phyloP scores from a whole-genome alignment of 2,888 invertebrate genomes.

The Lymantria dispar region DNA sequence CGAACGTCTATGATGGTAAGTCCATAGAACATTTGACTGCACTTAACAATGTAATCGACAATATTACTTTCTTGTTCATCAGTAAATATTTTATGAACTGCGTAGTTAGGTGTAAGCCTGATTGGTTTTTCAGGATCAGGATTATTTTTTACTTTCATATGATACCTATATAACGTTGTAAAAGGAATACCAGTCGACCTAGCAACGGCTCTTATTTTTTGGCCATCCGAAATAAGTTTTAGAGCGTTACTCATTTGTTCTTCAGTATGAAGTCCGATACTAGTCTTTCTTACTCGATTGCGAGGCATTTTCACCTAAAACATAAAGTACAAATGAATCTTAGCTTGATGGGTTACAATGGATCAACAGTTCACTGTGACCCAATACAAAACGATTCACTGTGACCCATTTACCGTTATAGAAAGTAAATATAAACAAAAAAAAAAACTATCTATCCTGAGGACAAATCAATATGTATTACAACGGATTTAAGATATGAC shows the following conservation, averaged over 20 bases:
- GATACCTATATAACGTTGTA: slow-evolving; percentile 12
- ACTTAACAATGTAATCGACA: slow-evolving; percentile 12
- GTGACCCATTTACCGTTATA: slow-evolving; percentile 2
- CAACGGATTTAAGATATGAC: slow-evolving; percentile 3
- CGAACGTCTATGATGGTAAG: slow-evolving; percentile 13
- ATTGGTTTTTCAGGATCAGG: slow-evolving; percentile 3
- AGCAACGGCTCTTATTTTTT: slow-evolving; percentile 6
- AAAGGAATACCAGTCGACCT: slow-evolving; percentile 5
- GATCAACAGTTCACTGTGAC: background rate
- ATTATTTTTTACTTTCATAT: too few species aligned
- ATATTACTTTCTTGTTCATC: slow-evolving; percentile 2
- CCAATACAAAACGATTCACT: slow-evolving; percentile 4
- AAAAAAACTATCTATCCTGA: slow-evolving; percentile 2
- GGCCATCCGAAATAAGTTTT: background rate
- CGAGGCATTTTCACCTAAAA: slow-evolving; percentile 7
- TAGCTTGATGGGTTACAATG: slow-evolving; percentile 4
- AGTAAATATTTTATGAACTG: background rate
- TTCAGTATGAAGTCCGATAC: slow-evolving; percentile 5
- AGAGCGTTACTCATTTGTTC: background rate
- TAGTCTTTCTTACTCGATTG: slow-evolving; percentile 5
- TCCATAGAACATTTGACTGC: slow-evolving; percentile 11
- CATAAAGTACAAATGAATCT: background rate
- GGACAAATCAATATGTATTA: slow-evolving; percentile 5
- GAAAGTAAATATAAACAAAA: background rate
- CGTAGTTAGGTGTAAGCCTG: slow-evolving; percentile 1